A percentile compares a stretch with the other conserved stretches of the same genome.
Conservation (phyloP, 2,113 vertebrate species). For the Lagopus leucura region DNA sequence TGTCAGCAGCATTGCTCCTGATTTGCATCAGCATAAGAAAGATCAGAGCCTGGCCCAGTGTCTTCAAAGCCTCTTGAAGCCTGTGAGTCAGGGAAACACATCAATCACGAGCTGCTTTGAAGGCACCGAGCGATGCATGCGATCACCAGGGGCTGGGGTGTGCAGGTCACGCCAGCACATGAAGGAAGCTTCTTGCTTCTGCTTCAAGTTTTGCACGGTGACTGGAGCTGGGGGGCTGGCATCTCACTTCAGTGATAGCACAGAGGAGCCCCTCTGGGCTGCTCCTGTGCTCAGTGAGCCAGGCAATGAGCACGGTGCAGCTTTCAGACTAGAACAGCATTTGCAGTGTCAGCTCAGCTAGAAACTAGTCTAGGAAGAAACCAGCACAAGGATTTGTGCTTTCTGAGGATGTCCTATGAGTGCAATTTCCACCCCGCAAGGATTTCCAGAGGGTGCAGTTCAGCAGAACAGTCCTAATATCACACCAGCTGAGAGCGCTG, state of each 20-base stretch:
- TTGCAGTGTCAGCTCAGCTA: background rate
- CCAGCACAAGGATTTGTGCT: background rate
- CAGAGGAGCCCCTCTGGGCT: rapidly evolving
- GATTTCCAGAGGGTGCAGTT: background rate
- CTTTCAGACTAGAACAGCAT: background rate
- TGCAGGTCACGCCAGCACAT: constrained; percentile 42
- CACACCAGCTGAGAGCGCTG: background rate
- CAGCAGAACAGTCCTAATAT: background rate
- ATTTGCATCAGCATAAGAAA: constrained; percentile 62
- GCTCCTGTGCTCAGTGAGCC: rapidly evolving
- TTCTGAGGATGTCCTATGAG: background rate
- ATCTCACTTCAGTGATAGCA: background rate
- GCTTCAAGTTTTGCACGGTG: constrained; percentile 67
- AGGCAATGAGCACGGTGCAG: rapidly evolving
- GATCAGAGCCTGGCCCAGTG: constrained; percentile 61
- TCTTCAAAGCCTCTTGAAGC: constrained; percentile 64
- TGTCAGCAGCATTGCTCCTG: constrained; percentile 67
- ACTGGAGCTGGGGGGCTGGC: background rate
- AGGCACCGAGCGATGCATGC: constrained; percentile 37
- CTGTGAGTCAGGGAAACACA: constrained; percentile 63
- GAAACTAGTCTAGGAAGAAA: background rate
- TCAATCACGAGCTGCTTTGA: constrained; percentile 66
- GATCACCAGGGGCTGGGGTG: constrained; percentile 43
- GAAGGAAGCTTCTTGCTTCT: constrained; percentile 27
- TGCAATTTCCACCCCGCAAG: background rate